Evolutionary conservation across 2,888 invertebrate species (phyloP).

Genomic region (Tipula vernalis): DNA sequence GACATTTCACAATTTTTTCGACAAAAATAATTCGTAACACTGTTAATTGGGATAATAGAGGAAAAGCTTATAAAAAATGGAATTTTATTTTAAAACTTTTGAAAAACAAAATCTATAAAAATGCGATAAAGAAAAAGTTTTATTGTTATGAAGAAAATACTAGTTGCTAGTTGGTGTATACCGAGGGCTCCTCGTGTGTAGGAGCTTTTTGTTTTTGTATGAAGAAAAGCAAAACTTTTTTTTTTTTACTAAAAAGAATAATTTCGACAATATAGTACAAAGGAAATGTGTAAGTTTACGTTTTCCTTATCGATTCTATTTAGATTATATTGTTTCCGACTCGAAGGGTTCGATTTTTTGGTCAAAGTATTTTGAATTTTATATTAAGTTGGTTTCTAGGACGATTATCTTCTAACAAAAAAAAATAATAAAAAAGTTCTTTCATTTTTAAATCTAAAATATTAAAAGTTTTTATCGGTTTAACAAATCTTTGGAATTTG

Average conservation of each 20-base stretch:
- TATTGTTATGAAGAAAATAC: not conserved
- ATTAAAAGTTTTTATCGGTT: not conserved
- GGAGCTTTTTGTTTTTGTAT: not conserved
- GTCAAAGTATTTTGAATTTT: not conserved
- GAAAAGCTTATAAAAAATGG: not conserved
- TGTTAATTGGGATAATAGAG: no score
- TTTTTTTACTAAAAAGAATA: not conserved
- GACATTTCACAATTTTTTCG: not conserved
- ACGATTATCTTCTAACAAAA: not conserved
- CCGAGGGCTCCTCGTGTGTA: not conserved
- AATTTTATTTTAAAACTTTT: not conserved
- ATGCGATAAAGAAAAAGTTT: not conserved
- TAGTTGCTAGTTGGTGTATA: not conserved
- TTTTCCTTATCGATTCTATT: not conserved
- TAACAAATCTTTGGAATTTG: not conserved
- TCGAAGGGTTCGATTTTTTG: not conserved
- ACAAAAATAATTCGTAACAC: not conserved
- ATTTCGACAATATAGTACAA: not conserved
- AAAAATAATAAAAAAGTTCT: not conserved
- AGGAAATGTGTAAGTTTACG: not conserved
- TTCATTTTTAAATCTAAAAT: not conserved
- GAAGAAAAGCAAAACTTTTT: not conserved
- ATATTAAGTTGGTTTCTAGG: not conserved
- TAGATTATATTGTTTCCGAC: not conserved
- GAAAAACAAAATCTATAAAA: not conserved